Conservation (phyloP, 2,888 invertebrate species). For the Endotricha flammealis region DNA sequence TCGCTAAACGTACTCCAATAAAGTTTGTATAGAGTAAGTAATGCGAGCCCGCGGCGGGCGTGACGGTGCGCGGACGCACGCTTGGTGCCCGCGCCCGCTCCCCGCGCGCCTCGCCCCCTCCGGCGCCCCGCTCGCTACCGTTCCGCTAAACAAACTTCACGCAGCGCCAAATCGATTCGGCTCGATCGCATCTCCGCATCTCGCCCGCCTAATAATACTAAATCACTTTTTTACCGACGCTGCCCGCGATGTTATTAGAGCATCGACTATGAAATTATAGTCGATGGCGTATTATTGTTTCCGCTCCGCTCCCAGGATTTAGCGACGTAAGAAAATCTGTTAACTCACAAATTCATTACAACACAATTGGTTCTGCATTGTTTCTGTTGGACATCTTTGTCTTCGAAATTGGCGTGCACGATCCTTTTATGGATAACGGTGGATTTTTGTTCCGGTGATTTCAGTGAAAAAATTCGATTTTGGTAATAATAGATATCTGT, state of each 20-base stretch:
- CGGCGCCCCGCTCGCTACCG: conserved; percentile 41
- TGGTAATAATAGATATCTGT: conserved; percentile 39
- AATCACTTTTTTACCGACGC: conserved; percentile 61
- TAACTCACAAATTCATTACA: conserved; percentile 59
- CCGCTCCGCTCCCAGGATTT: conserved; percentile 52
- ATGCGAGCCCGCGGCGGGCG: conserved; percentile 35
- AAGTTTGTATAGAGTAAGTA: conserved; percentile 30
- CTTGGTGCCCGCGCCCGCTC: conserved; percentile 26
- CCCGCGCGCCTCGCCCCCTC: conserved; percentile 18
- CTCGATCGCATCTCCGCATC: conserved; percentile 61
- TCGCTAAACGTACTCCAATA: conserved; percentile 51
- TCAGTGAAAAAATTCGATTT: conserved; percentile 58
- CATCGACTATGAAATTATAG: conserved; percentile 69
- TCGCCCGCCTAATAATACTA: conserved; percentile 60
- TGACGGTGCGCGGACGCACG: conserved; percentile 46
- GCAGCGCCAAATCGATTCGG: conserved; percentile 69
- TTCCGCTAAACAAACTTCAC: conserved; percentile 76
- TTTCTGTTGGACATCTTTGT: conserved; percentile 73
- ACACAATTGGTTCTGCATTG: conserved; percentile 66
- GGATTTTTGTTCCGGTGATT: conserved; percentile 39
- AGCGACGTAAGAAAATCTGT: conserved; percentile 47
- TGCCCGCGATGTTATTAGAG: conserved; percentile 56
- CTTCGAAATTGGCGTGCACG: conserved; percentile 50
- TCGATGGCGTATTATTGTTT: conserved; percentile 56
- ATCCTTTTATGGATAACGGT: conserved; percentile 43